Evolutionary conservation across 2,113 vertebrate genomes (phyloP), one percentile per base, ranked within the genome.

Genomic region (Mormyrus iriodes): DNA sequence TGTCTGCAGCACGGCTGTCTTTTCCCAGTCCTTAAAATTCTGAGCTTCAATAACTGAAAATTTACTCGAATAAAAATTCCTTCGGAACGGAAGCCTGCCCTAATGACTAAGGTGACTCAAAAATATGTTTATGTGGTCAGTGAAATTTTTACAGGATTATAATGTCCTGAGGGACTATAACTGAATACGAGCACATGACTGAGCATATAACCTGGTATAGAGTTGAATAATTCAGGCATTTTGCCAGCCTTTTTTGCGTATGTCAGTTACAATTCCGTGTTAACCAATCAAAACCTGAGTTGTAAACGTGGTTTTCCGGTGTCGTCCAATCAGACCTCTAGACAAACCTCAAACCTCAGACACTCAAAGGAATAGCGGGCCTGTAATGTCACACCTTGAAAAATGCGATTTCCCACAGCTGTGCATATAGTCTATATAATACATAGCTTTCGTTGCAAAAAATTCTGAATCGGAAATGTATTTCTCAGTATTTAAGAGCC

Each of bases 81-180:
- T 79, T 42, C 35, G 42, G 73, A 31, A 31, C 61, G 10, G 61
- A 69, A 69, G 27, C 61, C 61, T 69, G 61, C 61, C 61, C 61
- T 79, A 76, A 79, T 79, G 35, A 79, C 13, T 79, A 79, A 79
- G 73, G 73, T 42, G 73, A 19, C 73, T 79, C 31, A 19, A 42
- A 42, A 79, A 79, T 79, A 79, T 39, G 35, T 79, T 79, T 79
- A 79, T 79, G 73, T 79, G 35, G 73, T 79, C 73, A 42, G 73
- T 17, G 35, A 79, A 79, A 42, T 79, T 79, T 79, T 79, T 35
- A 79, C 73, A 31, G 35, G 73, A 79, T 79, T 79, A 35, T 79
- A 79, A 79, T 79, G 31, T 42, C 73, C 73, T 79, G 73, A 42
- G 31, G 19, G 73, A 39, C 73, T 79, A 79, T 69, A 69, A 69